Conservation (phyloP, 1,140 invertebrate species). For the Drosophila pachea region DNA sequence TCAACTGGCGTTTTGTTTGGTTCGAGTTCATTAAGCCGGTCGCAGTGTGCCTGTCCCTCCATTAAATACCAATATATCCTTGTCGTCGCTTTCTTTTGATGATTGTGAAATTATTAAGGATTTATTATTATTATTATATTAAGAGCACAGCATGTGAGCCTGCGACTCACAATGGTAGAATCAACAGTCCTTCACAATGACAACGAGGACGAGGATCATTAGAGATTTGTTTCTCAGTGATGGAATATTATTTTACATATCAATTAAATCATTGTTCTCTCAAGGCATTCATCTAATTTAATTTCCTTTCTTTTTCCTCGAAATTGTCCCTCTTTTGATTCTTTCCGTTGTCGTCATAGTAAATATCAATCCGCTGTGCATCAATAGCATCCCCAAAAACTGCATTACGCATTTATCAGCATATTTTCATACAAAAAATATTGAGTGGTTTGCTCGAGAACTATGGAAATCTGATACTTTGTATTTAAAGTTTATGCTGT, state of each 20-base stretch:
- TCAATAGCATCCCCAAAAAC: constrained; percentile 54
- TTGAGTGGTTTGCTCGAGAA: constrained; percentile 17
- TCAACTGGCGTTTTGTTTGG: constrained; percentile 56
- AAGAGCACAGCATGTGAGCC: constrained; percentile 62
- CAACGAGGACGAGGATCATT: constrained; percentile 48
- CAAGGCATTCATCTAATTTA: not conserved
- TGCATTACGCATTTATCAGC: constrained; percentile 34
- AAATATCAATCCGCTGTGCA: not conserved
- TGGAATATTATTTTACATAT: constrained; percentile 78
- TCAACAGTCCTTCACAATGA: constrained; percentile 29
- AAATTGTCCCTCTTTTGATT: constrained; percentile 31
- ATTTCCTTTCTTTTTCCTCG: constrained; percentile 13
- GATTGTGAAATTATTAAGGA: constrained; percentile 75
- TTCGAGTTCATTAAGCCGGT: constrained; percentile 67
- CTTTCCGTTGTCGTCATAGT: constrained; percentile 24
- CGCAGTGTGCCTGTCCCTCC: constrained; percentile 35
- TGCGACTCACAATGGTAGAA: constrained; percentile 11
- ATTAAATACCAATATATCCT: constrained; percentile 72
- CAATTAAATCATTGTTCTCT: constrained; percentile 69
- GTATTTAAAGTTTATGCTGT: constrained; percentile 37
- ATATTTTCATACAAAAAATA: not conserved
- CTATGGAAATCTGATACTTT: constrained; percentile 57
- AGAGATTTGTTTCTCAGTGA: constrained; percentile 45
- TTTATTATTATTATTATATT: constrained; percentile 79
- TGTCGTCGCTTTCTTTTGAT: constrained; percentile 70